These are phyloP conservation scores for Abramis brama DNA, from an alignment of 2,113 vertebrate species.

Conservation along the genomic window DNA sequence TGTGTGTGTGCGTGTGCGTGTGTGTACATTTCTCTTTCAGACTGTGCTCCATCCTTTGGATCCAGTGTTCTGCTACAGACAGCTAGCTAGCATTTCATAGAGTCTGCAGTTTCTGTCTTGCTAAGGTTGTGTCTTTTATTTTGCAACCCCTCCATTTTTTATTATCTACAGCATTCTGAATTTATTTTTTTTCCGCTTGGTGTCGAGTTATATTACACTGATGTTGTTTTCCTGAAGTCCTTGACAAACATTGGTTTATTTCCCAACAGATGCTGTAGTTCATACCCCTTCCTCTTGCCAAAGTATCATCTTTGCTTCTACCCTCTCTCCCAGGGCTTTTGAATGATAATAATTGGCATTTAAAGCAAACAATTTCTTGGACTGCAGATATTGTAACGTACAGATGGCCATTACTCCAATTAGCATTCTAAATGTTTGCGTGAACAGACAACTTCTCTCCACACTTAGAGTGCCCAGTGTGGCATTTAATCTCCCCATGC, in stretches of 20 bases:
- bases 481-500: conserved; percentile 41
- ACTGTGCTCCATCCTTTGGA: conserved; percentile 57
- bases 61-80: conserved; percentile 49
- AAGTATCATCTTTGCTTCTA: neutral
- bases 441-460: neutral
- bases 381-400: neutral
- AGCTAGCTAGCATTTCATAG: conserved; percentile 66
- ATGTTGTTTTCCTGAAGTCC: conserved; percentile 18
- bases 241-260: conserved; percentile 32
- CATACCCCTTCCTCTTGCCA: neutral
- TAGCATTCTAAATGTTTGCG: conserved; percentile 18
- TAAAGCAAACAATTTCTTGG: conserved; percentile 6
- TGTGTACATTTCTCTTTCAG: conserved; percentile 68
- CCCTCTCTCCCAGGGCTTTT: neutral
- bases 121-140: conserved; percentile 39
- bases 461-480: conserved; percentile 29
- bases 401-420: conserved; percentile 32
- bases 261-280: conserved; percentile 21
- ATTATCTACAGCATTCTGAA: neutral
- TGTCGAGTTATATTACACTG: conserved; percentile 9
- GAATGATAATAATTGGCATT: neutral
- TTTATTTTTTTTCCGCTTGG: neutral
- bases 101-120: conserved; percentile 51
- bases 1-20: conserved; percentile 67
- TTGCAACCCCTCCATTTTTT: neutral